phyloP scores from a whole-genome alignment of 2,888 invertebrate genomes.

The Clistopyga incitator region DNA sequence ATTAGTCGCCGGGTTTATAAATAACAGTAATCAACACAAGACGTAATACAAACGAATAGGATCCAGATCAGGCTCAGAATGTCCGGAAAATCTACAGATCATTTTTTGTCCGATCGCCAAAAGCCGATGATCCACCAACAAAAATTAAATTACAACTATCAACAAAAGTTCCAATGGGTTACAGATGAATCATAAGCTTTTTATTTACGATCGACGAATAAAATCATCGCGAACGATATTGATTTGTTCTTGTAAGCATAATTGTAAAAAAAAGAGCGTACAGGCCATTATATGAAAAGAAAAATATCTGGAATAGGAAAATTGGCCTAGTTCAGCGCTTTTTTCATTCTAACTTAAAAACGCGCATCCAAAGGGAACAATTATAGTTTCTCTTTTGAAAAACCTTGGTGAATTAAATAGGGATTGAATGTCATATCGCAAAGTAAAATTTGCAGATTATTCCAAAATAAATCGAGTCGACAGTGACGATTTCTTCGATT shows the following conservation, averaged over 20 bases:
- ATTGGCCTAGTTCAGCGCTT: not conserved
- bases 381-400: not conserved
- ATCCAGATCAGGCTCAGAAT: too few species aligned
- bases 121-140: too few species aligned
- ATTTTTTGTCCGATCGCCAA: too few species aligned
- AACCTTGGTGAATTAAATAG: not conserved
- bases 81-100: too few species aligned
- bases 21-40: too few species aligned
- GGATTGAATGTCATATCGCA: not conserved
- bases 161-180: not conserved
- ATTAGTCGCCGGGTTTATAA: too few species aligned
- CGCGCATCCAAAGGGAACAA: not conserved
- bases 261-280: not conserved
- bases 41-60: too few species aligned
- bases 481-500: not conserved
- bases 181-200: constrained; percentile 6
- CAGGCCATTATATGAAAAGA: not conserved
- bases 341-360: not conserved
- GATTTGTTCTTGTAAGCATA: not conserved
- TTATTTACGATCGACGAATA: not conserved
- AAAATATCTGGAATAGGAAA: not conserved
- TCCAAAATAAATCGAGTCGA: not conserved
- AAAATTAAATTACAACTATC: too few species aligned
- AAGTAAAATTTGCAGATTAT: not conserved
- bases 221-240: not conserved